phyloP scores from a whole-genome alignment of 2,888 invertebrate species.

The Byasa hedistus region DNA sequence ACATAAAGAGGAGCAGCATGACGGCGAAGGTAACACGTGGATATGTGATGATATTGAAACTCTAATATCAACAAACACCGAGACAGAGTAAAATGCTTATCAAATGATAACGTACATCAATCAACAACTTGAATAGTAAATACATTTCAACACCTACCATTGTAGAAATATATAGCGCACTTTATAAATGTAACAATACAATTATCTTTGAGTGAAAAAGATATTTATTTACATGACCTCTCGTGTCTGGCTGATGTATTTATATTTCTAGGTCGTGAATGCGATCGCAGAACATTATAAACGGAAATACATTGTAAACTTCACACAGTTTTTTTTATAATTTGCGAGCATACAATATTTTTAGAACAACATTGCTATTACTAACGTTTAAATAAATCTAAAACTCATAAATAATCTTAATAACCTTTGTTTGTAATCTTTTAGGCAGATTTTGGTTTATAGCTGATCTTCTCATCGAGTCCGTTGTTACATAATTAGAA shows the following conservation, averaged over 20 bases:
- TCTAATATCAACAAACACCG: not conserved
- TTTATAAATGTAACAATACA: constrained; percentile 4
- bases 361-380: too few species aligned
- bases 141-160: not conserved
- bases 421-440: too few species aligned
- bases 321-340: too few species aligned
- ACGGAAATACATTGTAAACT: not conserved
- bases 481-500: too few species aligned
- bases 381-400: too few species aligned
- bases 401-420: too few species aligned
- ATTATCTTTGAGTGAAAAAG: constrained; percentile 14
- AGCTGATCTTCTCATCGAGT: too few species aligned
- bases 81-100: constrained; percentile 3
- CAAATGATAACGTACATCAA: constrained; percentile 10
- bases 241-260: not conserved
- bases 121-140: constrained; percentile 6
- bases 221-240: constrained; percentile 2
- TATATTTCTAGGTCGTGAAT: not conserved
- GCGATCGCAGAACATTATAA: not conserved
- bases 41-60: constrained; percentile 1
- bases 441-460: too few species aligned
- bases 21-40: not conserved
- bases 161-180: not conserved
- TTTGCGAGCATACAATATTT: too few species aligned
- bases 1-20: not conserved